Percentiles rank a stretch among this genome's conserved stretches.
These are phyloP conservation scores for Potorous gilbertii DNA, from an alignment of 2,797 vertebrate species.

Conservation along the genomic window DNA sequence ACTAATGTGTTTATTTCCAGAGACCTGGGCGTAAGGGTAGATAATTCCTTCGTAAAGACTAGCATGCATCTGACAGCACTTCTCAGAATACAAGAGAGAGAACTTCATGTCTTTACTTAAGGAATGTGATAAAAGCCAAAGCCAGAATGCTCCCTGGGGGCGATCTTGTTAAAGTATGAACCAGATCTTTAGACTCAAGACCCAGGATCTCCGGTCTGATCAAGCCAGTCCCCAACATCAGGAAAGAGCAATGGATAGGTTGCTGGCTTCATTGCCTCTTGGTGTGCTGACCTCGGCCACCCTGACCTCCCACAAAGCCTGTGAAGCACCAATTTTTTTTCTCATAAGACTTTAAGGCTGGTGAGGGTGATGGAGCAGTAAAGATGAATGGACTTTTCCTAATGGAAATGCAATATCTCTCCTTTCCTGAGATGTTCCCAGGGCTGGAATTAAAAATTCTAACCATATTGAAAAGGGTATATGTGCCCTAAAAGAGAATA, in stretches of 20 bases:
- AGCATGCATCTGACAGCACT: background rate
- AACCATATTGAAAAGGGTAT: background rate
- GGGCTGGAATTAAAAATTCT: background rate
- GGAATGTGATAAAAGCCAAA: slow-evolving; percentile 82
- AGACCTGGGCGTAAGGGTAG: background rate
- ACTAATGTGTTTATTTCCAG: background rate
- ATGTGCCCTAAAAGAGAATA: background rate
- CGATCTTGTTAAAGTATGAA: slow-evolving; percentile 61
- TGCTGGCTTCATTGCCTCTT: background rate
- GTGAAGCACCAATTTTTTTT: background rate
- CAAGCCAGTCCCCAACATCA: slow-evolving; percentile 14
- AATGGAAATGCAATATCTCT: background rate
- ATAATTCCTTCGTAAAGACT: slow-evolving; percentile 6
- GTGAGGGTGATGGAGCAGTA: background rate
- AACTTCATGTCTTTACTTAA: slow-evolving; percentile 77
- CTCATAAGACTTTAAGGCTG: background rate
- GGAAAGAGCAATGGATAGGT: background rate
- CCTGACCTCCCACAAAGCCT: background rate
- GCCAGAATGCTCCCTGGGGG: slow-evolving; percentile 72
- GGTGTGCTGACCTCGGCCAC: background rate
- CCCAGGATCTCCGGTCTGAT: slow-evolving; percentile 62
- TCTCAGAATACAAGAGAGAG: slow-evolving; percentile 42
- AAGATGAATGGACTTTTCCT: background rate
- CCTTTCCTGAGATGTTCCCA: background rate
- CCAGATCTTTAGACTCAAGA: slow-evolving; percentile 77